Conservation (phyloP, 2,113 vertebrate species). For the Bettongia penicillata region DNA sequence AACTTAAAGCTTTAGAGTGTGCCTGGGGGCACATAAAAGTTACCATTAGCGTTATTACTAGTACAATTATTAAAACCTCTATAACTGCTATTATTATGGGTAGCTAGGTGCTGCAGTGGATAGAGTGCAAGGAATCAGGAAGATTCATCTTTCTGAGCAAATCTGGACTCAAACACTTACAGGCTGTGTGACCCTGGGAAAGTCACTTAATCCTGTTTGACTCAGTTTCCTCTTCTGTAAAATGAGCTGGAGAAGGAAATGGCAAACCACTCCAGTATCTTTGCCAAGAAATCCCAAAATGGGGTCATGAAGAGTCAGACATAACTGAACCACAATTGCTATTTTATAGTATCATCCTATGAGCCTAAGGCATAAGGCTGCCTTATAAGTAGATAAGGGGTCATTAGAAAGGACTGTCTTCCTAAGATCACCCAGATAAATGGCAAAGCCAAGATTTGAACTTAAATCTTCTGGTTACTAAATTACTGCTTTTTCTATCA, state of each 20-base stretch:
- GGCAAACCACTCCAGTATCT: no score
- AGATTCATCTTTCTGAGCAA: background rate
- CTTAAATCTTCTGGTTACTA: no score
- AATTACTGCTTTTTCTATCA: no score
- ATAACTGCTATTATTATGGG: background rate
- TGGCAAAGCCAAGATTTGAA: no score
- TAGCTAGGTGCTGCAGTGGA: background rate
- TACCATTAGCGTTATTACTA: background rate
- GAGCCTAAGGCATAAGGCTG: background rate
- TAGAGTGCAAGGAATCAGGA: background rate
- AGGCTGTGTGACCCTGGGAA: background rate
- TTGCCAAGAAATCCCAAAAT: no score
- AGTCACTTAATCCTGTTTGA: background rate
- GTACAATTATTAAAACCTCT: background rate
- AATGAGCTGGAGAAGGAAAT: background rate
- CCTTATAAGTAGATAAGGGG: no score
- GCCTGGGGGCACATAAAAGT: background rate
- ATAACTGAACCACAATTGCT: no score
- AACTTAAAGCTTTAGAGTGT: background rate
- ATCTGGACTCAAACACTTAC: background rate
- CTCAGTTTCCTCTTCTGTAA: background rate
- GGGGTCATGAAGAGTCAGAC: no score
- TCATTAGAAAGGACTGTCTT: no score
- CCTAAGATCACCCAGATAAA: no score
- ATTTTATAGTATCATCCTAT: background rate